A percentile compares a stretch with the other conserved stretches of the same genome.
Evolutionary conservation across 2,113 vertebrate genomes (phyloP).

Genomic region (Lonchura striata): DNA sequence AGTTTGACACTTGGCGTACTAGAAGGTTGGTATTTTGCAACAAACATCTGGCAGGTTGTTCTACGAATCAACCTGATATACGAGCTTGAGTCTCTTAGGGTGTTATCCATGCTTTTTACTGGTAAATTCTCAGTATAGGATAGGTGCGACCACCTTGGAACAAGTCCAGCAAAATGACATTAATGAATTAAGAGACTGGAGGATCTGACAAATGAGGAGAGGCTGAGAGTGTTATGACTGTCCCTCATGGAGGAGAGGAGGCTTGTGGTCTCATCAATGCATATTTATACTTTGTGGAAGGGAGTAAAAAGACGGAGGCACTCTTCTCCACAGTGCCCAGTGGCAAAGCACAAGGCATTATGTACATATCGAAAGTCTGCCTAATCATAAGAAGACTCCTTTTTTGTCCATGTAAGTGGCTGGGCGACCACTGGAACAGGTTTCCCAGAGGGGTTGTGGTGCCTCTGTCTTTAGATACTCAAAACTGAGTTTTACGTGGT

Average conservation of each 20-base stretch:
- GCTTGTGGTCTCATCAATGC: background rate
- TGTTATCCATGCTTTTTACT: background rate
- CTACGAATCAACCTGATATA: background rate
- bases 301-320: background rate
- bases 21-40: background rate
- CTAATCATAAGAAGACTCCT: background rate
- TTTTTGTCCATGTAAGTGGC: rapidly evolving
- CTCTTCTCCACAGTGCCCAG: background rate
- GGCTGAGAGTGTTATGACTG: background rate
- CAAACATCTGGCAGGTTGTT: background rate
- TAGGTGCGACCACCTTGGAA: background rate
- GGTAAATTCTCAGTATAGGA: background rate
- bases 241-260: background rate
- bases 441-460: background rate
- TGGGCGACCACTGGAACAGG: background rate
- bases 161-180: background rate
- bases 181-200: background rate
- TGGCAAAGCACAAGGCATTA: background rate
- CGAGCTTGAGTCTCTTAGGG: background rate
- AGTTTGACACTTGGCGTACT: background rate
- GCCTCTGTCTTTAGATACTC: background rate
- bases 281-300: background rate
- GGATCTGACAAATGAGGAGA: background rate
- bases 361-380: background rate
- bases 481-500: rapidly evolving